These are phyloP conservation scores for Hemichromis elongatus DNA, from an alignment of 2,113 vertebrate genomes.

Conservation along the genomic window DNA sequence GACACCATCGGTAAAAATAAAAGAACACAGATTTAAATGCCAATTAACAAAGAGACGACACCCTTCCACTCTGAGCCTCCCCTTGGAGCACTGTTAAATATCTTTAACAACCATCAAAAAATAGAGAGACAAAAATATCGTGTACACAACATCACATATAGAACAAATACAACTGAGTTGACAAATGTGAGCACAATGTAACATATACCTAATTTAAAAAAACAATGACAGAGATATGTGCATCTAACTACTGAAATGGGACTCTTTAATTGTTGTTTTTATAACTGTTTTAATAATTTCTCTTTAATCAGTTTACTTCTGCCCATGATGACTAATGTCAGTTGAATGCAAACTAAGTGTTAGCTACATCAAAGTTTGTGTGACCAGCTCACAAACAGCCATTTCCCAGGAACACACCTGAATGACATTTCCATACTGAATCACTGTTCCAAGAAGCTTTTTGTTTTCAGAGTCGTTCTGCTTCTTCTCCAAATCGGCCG, in stretches of 20 bases:
- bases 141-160: background rate
- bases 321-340: background rate
- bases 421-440: conserved; percentile 95
- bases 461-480: conserved; percentile 97
- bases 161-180: background rate
- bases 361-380: background rate
- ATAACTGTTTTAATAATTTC: background rate
- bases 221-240: no score
- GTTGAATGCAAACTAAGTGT: background rate
- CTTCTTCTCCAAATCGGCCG: conserved; percentile 96
- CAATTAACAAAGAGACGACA: background rate
- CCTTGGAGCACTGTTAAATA: background rate
- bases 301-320: background rate
- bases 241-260: background rate
- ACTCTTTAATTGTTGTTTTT: no score
- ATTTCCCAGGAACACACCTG: conserved; percentile 74
- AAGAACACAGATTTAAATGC: background rate
- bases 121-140: background rate
- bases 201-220: background rate
- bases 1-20: background rate
- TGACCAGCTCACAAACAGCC: background rate
- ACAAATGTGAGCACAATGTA: background rate
- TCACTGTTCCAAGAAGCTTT: conserved; percentile 91
- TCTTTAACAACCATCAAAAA: background rate
- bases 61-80: no score